Evolutionary conservation across 2,113 vertebrate species (phyloP), one percentile per base, ranked within the genome.

Genomic region (Pterocles gutturalis): DNA sequence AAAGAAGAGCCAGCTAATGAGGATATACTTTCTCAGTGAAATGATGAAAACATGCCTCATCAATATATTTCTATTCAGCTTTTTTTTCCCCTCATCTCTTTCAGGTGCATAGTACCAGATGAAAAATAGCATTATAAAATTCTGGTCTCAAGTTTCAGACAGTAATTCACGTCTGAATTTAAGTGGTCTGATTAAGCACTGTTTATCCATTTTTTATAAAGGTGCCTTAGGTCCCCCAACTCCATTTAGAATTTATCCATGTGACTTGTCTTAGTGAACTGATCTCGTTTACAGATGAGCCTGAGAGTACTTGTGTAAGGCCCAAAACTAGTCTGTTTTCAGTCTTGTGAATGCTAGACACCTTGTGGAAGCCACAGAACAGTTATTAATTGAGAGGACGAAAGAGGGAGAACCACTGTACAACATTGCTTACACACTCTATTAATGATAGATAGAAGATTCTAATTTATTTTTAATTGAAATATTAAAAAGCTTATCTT

Each of bases 401-500:
- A 73, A 81, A 58, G 33, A 81, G 7, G 9, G 6, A 90, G 20
- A 83, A 71, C 43, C 13, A 51, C 31, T 89, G 28, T 38, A 77
- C 62, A 69, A 46, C 7, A 62, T 66, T 92, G 65, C 20, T 83
- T 83, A 49, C 17, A 64, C 10, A 46, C 8, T 51, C 15, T 77
- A 34, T 54, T 86, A 92, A 66, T 69, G 95, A 81, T 33, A 88
- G 45, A 41, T 20, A 29, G 9, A 24, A 34, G 5, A 64, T 82
- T 79, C 64, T 67, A 87, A 77, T 96, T 93, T 87, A 83, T 89
- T 89, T 95, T 92, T 77, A 86, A 93, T 58, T 65, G 36, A 77
- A 94, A 70, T 49, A 9, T 88, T 66, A 31, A 70, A 86, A 83
- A 45, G 0, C 10, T 78, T 81, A n/a, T 81, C 22, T 80, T 75